Base-by-base conservation (phyloP, 2,113 vertebrate species). In the Sterna hirundo region DNA sequence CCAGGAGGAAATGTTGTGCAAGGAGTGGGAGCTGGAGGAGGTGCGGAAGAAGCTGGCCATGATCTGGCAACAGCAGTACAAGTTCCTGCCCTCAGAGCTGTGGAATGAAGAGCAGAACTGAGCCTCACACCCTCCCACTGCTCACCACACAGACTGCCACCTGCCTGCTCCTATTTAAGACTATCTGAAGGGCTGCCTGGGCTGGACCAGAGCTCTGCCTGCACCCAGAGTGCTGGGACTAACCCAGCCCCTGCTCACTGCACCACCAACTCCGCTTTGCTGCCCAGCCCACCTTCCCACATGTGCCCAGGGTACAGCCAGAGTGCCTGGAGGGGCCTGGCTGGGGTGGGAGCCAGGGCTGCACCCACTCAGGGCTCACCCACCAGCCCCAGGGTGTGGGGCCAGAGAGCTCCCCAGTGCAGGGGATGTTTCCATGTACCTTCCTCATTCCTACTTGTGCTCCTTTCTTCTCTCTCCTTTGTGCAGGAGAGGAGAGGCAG, bases 51-150 rank as follows among this genome's bases (percentile, higher is more conserved):
- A 98, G 97, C 98, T 99, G 93, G 99, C 99, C 40, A 98, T 98
- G 96, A 99, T 99, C 97, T 90, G 98, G 57, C 98, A 99, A 97
- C 99, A 99, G 80, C 99, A 99, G 97, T 99, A 99, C 96, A 99
- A 99, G 97, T 99, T 99, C 96, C 98, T 99, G 29, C 99, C 99
- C 9, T 98, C 98, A 0, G 99, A 99, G 98, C 98, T 99, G 92
- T 94, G 98, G 88, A 99, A 99, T 30, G 98, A 99, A 62, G 96
- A 97, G 74, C 98, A 97, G 85, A 95, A 96, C 79, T 97, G 90
- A 97, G 88, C 68, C 44, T 69, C 9, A 7, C 2, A 18, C 9
- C 57, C 51, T 44, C 5, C 16, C 3, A 3, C 68, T 11, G 4
- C 19, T 46, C 42, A 66, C 95, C 58, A 62, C 87, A 88, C 70